These are phyloP conservation scores for Lates japonicus DNA, from an alignment of 2,797 vertebrate species.

Conservation along the genomic window DNA sequence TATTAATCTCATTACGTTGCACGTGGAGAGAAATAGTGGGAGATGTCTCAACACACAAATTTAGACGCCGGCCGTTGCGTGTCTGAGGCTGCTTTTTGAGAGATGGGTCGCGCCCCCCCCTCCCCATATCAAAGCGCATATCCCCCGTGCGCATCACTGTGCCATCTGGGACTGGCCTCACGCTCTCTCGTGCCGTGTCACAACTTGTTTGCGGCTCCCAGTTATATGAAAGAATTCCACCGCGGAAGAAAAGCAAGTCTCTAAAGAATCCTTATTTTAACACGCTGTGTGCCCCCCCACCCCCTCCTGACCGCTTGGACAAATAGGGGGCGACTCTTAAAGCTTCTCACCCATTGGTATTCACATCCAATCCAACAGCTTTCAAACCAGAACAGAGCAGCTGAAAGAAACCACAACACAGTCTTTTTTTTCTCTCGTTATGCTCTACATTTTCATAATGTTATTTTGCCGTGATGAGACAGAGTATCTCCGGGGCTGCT, in stretches of 20 bases:
- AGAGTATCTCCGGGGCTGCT: slow-evolving; percentile 10
- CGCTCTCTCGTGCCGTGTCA: slow-evolving; percentile 68
- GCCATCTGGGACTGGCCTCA: slow-evolving; percentile 73
- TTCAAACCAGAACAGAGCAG: slow-evolving; percentile 12
- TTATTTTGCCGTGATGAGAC: slow-evolving; percentile 14
- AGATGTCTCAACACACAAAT: slow-evolving; percentile 41
- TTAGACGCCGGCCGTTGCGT: slow-evolving; percentile 33
- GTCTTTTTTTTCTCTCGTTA: background rate
- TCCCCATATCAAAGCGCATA: slow-evolving; percentile 34
- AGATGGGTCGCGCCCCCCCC: slow-evolving; percentile 47
- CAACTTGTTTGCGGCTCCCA: slow-evolving; percentile 78
- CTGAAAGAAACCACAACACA: background rate
- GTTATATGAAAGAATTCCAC: slow-evolving; percentile 36
- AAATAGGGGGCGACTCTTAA: slow-evolving; percentile 62
- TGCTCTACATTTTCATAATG: slow-evolving; percentile 4
- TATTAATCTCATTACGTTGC: slow-evolving; percentile 75
- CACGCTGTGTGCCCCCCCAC: background rate
- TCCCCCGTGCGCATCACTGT: slow-evolving; percentile 37
- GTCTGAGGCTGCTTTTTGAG: slow-evolving; percentile 49
- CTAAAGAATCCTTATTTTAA: slow-evolving; percentile 52
- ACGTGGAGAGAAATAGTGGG: slow-evolving; percentile 25
- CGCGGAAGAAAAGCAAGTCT: slow-evolving; percentile 52
- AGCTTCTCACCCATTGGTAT: slow-evolving; percentile 29
- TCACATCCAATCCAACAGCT: slow-evolving; percentile 26
- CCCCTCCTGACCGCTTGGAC: slow-evolving; percentile 45